These are phyloP conservation scores for Gymnopithys bicolor DNA, from an alignment of 2,797 vertebrate genomes.

Conservation along the genomic window DNA sequence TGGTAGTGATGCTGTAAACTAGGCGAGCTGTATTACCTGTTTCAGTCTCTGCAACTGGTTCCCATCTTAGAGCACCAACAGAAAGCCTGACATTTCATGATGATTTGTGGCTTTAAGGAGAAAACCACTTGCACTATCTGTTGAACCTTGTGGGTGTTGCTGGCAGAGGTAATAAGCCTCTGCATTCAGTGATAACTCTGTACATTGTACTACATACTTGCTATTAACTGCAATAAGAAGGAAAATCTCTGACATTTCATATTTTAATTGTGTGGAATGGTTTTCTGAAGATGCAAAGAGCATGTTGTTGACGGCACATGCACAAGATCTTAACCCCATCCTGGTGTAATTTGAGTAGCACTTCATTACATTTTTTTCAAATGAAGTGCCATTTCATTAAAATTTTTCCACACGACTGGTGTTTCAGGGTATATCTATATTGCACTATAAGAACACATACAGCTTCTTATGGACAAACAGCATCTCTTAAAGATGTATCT, in stretches of 20 bases:
- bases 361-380: neutral
- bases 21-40: neutral
- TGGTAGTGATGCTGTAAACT: neutral
- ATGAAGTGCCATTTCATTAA: neutral
- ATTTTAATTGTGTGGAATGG: neutral
- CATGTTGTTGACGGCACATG: neutral
- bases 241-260: neutral
- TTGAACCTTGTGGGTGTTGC: neutral
- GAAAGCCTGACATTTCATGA: constrained; percentile 23
- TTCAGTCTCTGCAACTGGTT: constrained; percentile 1
- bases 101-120: constrained; percentile 3
- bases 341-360: neutral
- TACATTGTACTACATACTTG: neutral
- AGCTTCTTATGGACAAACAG: neutral
- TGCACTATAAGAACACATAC: neutral
- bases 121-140: neutral
- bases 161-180: neutral
- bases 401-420: neutral
- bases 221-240: neutral
- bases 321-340: neutral
- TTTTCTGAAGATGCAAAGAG: neutral
- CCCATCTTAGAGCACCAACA: neutral
- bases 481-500: neutral
- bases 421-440: neutral
- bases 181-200: neutral